A percentile compares a stretch with the other conserved stretches of the same genome.
Conservation (phyloP, 2,888 invertebrate genomes). For the Troilus luridus region DNA sequence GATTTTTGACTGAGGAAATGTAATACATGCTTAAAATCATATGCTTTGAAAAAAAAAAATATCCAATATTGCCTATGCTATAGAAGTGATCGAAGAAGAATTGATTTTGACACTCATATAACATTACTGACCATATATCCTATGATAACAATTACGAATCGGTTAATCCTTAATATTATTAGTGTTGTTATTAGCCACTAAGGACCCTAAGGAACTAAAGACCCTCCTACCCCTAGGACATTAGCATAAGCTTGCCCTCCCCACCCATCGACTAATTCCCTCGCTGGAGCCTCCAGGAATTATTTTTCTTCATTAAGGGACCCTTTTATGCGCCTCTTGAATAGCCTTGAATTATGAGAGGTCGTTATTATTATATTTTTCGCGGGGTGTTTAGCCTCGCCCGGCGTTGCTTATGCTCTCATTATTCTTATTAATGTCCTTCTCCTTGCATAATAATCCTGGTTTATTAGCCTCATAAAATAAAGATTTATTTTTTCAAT, state of each 20-base stretch:
- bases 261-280: conserved; percentile 9
- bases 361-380: conserved; percentile 35
- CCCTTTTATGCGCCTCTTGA: conserved; percentile 39
- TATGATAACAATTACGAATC: neutral
- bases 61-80: too few relatives aligned
- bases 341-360: conserved; percentile 15
- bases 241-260: neutral
- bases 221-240: neutral
- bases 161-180: neutral
- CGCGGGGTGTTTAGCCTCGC: neutral
- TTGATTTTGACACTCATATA: too few relatives aligned
- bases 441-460: neutral
- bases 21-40: too few relatives aligned
- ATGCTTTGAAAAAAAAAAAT: too few relatives aligned
- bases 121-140: neutral
- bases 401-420: neutral
- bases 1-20: too few relatives aligned
- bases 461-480: neutral
- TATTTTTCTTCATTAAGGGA: conserved; percentile 34
- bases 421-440: neutral
- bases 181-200: neutral
- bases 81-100: too few relatives aligned
- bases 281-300: neutral
- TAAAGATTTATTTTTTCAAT: neutral
- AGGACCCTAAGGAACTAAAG: neutral